Percentiles rank a stretch among this genome's conserved stretches.
These are phyloP conservation scores for Microtus oregoni DNA, from an alignment of 2,113 vertebrate species.

Conservation along the genomic window DNA sequence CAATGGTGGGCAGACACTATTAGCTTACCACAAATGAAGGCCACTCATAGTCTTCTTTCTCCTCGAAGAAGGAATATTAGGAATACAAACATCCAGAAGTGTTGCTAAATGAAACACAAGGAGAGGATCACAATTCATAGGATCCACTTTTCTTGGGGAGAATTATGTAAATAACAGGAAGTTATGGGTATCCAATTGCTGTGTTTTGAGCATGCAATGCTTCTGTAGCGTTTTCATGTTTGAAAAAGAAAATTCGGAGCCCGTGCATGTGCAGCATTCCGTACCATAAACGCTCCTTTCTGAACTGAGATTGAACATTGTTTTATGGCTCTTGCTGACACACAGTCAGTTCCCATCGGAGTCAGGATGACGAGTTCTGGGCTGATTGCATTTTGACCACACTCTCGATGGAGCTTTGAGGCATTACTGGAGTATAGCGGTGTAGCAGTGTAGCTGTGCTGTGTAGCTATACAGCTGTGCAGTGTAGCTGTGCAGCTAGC, in stretches of 20 bases:
- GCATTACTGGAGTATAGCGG: not conserved
- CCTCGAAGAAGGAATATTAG: not conserved
- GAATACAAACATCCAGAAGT: not conserved
- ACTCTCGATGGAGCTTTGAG: constrained; percentile 22
- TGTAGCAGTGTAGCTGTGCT: not conserved
- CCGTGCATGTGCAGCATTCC: constrained; percentile 65
- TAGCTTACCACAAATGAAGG: not conserved
- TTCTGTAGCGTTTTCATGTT: constrained; percentile 29
- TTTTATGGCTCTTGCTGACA: constrained; percentile 60
- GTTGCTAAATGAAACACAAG: not conserved
- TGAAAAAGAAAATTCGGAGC: constrained; percentile 36
- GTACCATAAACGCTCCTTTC: constrained; percentile 50
- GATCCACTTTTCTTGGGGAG: not conserved
- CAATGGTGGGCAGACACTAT: not conserved
- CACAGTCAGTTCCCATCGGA: constrained; percentile 40
- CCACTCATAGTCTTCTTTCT: not conserved
- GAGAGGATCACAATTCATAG: not conserved
- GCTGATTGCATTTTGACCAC: constrained; percentile 68
- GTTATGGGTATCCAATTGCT: constrained; percentile 14
- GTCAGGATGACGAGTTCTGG: constrained; percentile 6
- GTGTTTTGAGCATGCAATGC: constrained; percentile 45
- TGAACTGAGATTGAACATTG: constrained; percentile 74
- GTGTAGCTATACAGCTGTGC: not conserved
- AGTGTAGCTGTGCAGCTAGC: not conserved
- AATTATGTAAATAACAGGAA: constrained; percentile 63